Base-by-base conservation (phyloP, 2,888 invertebrate genomes). In the Tribolium freemani region DNA sequence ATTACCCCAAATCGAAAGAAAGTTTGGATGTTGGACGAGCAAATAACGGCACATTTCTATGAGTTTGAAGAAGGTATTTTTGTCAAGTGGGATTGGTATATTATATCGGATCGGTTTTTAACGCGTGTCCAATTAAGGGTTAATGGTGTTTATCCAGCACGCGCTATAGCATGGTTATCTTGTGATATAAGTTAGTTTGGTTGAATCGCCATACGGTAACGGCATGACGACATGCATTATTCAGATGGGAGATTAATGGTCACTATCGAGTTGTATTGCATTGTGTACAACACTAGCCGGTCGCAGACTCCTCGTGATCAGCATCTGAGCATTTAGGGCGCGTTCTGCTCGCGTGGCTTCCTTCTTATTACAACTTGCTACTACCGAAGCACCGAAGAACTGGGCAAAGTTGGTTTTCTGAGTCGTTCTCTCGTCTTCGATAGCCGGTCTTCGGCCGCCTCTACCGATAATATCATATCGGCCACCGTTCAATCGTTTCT, bases 401-500 rank as follows among this genome's bases (percentile, higher is more conserved):
- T n/a, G n/a, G n/a, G n/a, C 63, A 50, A 61, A 45, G 54, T 10
- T 58, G 60, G 56, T 71, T 3, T 26, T 11, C 71, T 71, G 73
- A 63, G 76, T 72, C 72, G 74, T 64, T 76, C 74, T 75, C 72
- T 68, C 54, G 67, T 70, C 57, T 74, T 61, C 57, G 64, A 53
- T 57, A 71, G 71, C 64, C 75, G 75, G 80, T 79, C 80, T 78
- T 76, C 78, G 76, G 77, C 78, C 76, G 77, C 76, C 74, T 78
- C 79, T 73, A 75, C 78, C 79, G 84, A 83, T 83, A 82, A 83
- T 83, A 84, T 84, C 83, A 83, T 84, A 84, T 84, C 83, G 84
- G 81, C 82, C 83, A 83, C 80, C 79, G 83, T 83, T 82, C 83
- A 83, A 83, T 84, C 83, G 86, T 84, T 86, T 85, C 86, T 85